Evolutionary conservation across 2,888 invertebrate genomes (phyloP), one percentile per base, ranked within the genome.

Genomic region (Yponomeuta malinellus): DNA sequence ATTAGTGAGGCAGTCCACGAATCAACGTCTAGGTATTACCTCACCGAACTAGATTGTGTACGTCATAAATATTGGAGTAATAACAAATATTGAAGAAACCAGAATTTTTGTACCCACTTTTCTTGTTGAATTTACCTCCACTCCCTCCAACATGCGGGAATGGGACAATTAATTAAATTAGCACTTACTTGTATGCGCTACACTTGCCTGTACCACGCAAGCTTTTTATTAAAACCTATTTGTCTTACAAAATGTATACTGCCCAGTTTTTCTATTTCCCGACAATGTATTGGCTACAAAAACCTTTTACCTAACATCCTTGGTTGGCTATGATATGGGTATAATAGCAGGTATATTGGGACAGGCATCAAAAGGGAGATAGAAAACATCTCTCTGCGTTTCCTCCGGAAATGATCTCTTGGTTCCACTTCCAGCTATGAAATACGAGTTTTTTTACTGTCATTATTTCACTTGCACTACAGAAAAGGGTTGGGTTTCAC

Each of bases 161-260:
- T 87, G 84, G 85, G 79, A 83, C 88, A 84, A 90, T 90, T 90
- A 89, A 90, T 91, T 89, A 87, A 88, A 88, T 89, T 87, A 89
- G 85, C 85, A 87, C 84, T 86, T 83, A 84, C 89, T 85, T 78
- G 77, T 79, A 78, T 83, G 83, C 81, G 79, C 64, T 80, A 79
- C 80, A 79, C 77, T 77, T 73, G 74, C 76, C 75, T 76, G 78
- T 43, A 66, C 75, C 74, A 72, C 72, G 74, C 77, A 74, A 77
- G 78, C 75, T 81, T 81, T 82, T 85, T 87, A 88, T 89, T 88
- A 88, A 87, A 59, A 87, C 86, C 86, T 84, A 88, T 89, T 82
- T 80, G 79, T 89, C 83, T 86, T 85, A 81, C 76, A 79, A 80
- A 79, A 69, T 5, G 43, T 43, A 43, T 43, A 43, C 6, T 43